Evolutionary conservation across 1,140 invertebrate genomes (phyloP).

Genomic region (Augochlora pura): DNA sequence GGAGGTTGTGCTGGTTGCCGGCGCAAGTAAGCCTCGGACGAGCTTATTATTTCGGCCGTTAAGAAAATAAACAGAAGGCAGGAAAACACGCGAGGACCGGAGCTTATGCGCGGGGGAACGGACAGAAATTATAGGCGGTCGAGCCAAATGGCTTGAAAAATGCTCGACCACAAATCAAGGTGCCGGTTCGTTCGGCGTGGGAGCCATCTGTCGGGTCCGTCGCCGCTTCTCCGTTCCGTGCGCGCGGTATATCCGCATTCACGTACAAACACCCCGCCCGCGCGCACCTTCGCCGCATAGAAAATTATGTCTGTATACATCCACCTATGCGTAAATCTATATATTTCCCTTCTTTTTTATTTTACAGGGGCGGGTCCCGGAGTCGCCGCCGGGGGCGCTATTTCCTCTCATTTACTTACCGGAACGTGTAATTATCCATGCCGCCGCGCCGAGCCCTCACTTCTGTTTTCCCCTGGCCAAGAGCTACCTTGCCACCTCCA

Average conservation of each 20-base stretch:
- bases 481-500: neutral
- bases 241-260: neutral
- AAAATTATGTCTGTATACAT: neutral
- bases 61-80: slow-evolving; percentile 80
- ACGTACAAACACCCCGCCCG: neutral
- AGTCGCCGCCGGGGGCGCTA: slow-evolving; percentile 38
- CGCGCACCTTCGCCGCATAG: neutral
- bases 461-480: neutral
- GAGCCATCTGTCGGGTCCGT: slow-evolving; percentile 75
- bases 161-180: slow-evolving; percentile 79
- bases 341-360: slow-evolving; percentile 21
- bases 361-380: slow-evolving; percentile 31
- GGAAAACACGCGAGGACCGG: slow-evolving; percentile 67
- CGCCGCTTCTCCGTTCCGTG: slow-evolving; percentile 29
- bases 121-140: slow-evolving; percentile 76
- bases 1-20: slow-evolving; percentile 23
- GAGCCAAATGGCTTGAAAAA: slow-evolving; percentile 78
- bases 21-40: slow-evolving; percentile 23
- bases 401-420: slow-evolving; percentile 47
- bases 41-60: slow-evolving; percentile 77
- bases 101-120: slow-evolving; percentile 47
- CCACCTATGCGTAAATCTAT: too few species aligned
- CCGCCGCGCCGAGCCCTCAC: neutral
- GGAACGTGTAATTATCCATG: slow-evolving; percentile 47
- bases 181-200: slow-evolving; percentile 66